phyloP scores from a whole-genome alignment of 2,797 vertebrate species.

The Sebastes reedi region DNA sequence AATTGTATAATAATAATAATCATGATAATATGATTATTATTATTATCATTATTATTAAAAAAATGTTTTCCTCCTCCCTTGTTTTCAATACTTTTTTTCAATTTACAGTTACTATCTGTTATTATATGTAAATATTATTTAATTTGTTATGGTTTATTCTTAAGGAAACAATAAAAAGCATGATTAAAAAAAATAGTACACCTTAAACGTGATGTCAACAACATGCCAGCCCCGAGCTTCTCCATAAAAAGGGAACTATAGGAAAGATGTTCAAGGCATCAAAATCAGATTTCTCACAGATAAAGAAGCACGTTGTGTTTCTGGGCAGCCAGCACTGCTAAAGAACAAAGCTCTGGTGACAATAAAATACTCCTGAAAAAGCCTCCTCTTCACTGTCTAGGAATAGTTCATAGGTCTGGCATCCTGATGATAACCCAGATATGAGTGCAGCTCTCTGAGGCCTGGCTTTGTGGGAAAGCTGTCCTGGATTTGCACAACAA shows the following conservation, averaged over 20 bases:
- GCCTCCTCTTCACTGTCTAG: not conserved
- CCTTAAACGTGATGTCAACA: not conserved
- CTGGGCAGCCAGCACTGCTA: not conserved
- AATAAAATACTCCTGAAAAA: not conserved
- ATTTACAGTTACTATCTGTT: too few relatives aligned
- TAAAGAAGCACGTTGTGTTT: not conserved
- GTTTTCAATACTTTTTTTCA: too few relatives aligned
- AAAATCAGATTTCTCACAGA: not conserved
- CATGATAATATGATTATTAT: too few relatives aligned
- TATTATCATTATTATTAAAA: too few relatives aligned
- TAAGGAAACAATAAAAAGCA: too few relatives aligned
- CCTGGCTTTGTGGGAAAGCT: not conserved
- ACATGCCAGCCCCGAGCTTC: not conserved
- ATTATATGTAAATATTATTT: too few relatives aligned
- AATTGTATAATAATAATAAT: too few relatives aligned
- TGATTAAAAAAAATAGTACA: not conserved
- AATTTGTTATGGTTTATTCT: too few relatives aligned
- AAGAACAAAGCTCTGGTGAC: not conserved
- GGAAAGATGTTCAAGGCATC: not conserved
- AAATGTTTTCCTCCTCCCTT: too few relatives aligned
- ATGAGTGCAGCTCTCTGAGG: not conserved
- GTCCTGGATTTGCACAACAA: slow-evolving; percentile 1
- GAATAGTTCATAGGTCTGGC: not conserved
- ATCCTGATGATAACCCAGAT: slow-evolving; percentile 7
- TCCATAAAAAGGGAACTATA: not conserved